Conservation (phyloP, 2,888 invertebrate species). For the Dexiosoma caninum region DNA sequence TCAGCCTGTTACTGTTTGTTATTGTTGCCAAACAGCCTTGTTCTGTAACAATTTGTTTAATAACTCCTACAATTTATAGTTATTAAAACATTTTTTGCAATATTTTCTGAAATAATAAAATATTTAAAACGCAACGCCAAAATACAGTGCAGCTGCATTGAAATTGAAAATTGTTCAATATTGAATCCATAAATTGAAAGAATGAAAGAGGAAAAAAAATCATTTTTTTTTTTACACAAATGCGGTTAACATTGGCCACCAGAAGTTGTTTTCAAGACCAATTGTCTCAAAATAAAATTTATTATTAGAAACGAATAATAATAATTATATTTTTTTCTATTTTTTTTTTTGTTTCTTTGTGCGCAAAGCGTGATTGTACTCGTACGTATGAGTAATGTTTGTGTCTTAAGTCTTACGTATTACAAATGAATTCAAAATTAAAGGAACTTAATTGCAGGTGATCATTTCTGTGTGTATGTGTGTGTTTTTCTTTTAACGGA, state of each 20-base stretch:
- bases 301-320: not conserved
- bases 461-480: not conserved
- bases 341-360: not conserved
- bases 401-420: constrained; percentile 23
- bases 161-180: constrained; percentile 28
- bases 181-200: not conserved
- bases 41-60: constrained; percentile 61
- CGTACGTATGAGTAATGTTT: not conserved
- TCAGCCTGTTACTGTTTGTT: constrained; percentile 24
- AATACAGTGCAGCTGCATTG: constrained; percentile 49
- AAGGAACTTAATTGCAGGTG: constrained; percentile 28
- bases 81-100: constrained; percentile 7
- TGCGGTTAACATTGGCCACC: constrained; percentile 58
- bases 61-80: constrained; percentile 60
- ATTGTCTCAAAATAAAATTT: not conserved
- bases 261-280: constrained; percentile 57
- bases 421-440: not conserved
- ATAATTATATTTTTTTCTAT: no score
- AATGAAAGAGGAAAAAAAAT: not conserved
- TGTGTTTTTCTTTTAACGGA: no score
- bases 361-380: not conserved
- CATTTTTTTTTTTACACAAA: constrained; percentile 1
- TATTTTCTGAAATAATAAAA: constrained; percentile 25
- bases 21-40: constrained; percentile 16
- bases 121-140: constrained; percentile 7